Evolutionary conservation across 2,113 vertebrate genomes (phyloP), one percentile per base, ranked within the genome.

Genomic region (Neodon shergylaensis): DNA sequence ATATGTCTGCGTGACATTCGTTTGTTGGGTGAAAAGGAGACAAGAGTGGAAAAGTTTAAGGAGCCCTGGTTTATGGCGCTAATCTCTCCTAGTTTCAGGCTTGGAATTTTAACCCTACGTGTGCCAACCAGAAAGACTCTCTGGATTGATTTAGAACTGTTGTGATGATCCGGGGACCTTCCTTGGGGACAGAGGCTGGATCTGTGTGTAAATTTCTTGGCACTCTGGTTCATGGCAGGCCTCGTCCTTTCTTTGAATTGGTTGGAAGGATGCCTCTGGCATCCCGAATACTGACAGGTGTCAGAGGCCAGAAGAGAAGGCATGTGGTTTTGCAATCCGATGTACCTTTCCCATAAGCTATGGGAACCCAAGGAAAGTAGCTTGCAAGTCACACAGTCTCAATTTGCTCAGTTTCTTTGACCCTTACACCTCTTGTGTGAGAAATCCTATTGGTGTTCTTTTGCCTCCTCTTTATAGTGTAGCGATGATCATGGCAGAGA

Each of bases 81-180:
- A 24, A 1, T n/a, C 3, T 72, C 7, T 42, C 11, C 26, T 13
- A 42, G 66, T 22, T 74, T 82, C 21, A 76, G 39, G 14, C 36
- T 82, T 81, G 28, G 28, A 36, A 28, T 79, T 86, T 42, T 58
- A 78, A 39, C 28, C 19, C 28, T 36, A 61, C 16, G 7, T 16
- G 17, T 65, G 13, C 13, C 68, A 24, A 33, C 17, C 63, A 19
- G n/a, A 74, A 14, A 82, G 8, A 22, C 19, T 76, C 73, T 31
- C 7, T 10, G 42, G 0, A 31, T 85, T n/a, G 4, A 1, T 6
- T n/a, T 78, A 58, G 39, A 1, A 9, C 10, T 0, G 8, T 9
- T 4, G 17, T 66, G 26, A 7, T 24, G 26, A 44, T 61, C 81
- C 10, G 21, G 28, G 13, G 13, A 42, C 13, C n/a, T 63, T 82